Evolutionary conservation across 2,797 vertebrate species (phyloP).

Genomic region (Chaetodon trifasciatus): DNA sequence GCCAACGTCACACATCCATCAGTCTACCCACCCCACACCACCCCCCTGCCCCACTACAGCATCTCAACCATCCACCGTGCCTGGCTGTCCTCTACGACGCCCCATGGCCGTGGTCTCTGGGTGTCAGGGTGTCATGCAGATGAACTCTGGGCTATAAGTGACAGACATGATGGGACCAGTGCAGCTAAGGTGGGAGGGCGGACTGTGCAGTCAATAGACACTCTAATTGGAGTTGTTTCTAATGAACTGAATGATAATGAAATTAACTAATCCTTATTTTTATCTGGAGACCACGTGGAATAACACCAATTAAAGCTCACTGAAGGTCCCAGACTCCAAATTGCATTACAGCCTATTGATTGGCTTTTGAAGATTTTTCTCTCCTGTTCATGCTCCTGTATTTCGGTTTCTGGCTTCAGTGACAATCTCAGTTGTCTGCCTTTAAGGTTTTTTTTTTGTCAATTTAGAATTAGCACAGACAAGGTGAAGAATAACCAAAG

Average conservation of each 20-base stretch:
- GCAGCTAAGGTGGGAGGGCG: not conserved
- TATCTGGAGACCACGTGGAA: not conserved
- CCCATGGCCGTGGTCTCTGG: not conserved
- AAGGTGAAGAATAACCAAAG: not conserved
- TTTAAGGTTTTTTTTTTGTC: not conserved
- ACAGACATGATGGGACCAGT: slow-evolving; percentile 29
- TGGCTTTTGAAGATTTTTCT: not conserved
- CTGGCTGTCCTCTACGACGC: not conserved
- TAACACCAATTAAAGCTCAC: not conserved
- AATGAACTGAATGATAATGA: slow-evolving; percentile 16
- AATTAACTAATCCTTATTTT: slow-evolving; percentile 11
- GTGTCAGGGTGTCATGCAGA: no score
- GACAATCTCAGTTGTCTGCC: not conserved
- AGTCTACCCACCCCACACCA: slow-evolving; percentile 7
- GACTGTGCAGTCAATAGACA: slow-evolving; percentile 7
- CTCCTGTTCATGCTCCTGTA: not conserved
- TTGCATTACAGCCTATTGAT: not conserved
- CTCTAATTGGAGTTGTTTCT: slow-evolving; percentile 16
- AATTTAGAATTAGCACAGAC: not conserved
- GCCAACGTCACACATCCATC: slow-evolving; percentile 73
- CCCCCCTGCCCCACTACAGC: slow-evolving; percentile 7
- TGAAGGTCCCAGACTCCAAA: not conserved
- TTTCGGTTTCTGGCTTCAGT: not conserved
- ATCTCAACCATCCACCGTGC: slow-evolving; percentile 14
- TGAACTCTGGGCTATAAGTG: slow-evolving; percentile 8